phyloP scores from a whole-genome alignment of 2,888 invertebrate species.

The Rotaria magnacalcarata region DNA sequence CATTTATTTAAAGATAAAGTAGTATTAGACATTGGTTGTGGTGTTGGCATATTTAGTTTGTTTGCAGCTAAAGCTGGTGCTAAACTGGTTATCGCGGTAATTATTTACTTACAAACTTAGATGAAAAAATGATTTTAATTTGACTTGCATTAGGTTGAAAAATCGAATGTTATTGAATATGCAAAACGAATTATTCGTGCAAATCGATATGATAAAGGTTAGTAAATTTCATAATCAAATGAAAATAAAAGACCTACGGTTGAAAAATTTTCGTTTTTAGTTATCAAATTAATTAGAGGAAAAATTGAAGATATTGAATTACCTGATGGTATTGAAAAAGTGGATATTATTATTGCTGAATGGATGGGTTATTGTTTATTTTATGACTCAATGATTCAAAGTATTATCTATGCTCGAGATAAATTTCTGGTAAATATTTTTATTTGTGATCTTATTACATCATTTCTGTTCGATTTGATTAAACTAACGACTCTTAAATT shows the following conservation, averaged over 20 bases:
- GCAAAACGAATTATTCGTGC: slow-evolving; percentile 84
- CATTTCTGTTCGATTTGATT: too few species aligned
- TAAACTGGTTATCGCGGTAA: slow-evolving; percentile 75
- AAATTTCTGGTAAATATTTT: slow-evolving; percentile 74
- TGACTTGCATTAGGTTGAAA: slow-evolving; percentile 69
- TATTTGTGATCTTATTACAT: background rate
- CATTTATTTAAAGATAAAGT: slow-evolving; percentile 87
- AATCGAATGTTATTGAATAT: slow-evolving; percentile 95
- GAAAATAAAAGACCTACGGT: too few species aligned
- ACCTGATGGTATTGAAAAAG: slow-evolving; percentile 80
- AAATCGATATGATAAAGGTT: slow-evolving; percentile 60
- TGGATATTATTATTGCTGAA: slow-evolving; percentile 82
- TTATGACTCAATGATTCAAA: slow-evolving; percentile 98
- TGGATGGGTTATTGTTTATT: slow-evolving; percentile 85
- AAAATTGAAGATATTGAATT: slow-evolving; percentile 84
- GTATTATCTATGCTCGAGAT: slow-evolving; percentile 89
- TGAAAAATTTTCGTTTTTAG: slow-evolving; percentile 46
- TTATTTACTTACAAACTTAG: too few species aligned
- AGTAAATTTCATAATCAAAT: background rate
- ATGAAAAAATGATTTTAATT: background rate
- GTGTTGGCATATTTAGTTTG: slow-evolving; percentile 97
- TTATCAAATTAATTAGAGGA: slow-evolving; percentile 61
- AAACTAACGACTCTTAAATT: too few species aligned
- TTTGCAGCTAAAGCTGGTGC: slow-evolving; percentile 99
- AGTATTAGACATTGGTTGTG: slow-evolving; percentile 95